Percentiles rank a stretch among this genome's conserved stretches.
Conservation (phyloP, 2,797 vertebrate species). For the Buphagus erythrorhynchus region DNA sequence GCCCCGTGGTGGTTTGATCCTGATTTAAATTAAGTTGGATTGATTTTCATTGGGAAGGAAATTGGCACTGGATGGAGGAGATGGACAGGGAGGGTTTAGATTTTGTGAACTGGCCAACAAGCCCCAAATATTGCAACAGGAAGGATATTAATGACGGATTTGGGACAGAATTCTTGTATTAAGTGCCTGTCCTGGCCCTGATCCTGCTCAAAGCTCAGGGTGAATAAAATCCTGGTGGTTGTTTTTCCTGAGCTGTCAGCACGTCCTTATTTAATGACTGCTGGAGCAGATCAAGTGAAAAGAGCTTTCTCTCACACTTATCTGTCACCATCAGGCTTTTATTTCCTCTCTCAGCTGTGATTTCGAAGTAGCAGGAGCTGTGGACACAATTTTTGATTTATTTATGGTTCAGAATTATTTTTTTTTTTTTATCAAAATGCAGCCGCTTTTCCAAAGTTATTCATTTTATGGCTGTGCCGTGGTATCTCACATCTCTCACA, state of each 20-base stretch:
- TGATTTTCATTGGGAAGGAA: not conserved
- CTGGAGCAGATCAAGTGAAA: slow-evolving; percentile 41
- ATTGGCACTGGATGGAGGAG: not conserved
- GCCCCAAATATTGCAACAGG: not conserved
- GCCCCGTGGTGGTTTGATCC: not conserved
- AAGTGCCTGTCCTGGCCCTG: not conserved
- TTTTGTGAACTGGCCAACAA: not conserved
- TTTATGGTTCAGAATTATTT: not conserved
- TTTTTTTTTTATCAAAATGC: not conserved
- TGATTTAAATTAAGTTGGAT: not conserved
- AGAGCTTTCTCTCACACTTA: slow-evolving; percentile 14
- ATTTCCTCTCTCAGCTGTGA: slow-evolving; percentile 53
- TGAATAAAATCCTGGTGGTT: not conserved
- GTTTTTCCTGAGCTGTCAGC: slow-evolving; percentile 33
- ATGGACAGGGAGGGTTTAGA: not conserved
- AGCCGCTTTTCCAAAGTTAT: not conserved
- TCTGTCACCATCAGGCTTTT: not conserved
- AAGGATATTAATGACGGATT: not conserved
- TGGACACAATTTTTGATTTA: not conserved
- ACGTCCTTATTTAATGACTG: slow-evolving; percentile 45
- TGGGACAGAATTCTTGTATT: not conserved
- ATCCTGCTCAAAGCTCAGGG: not conserved
- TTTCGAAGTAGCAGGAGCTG: not conserved
- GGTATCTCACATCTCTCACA: not conserved
- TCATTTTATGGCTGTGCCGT: not conserved